Evolutionary conservation across 2,888 invertebrate genomes (phyloP), one percentile per base, ranked within the genome.

Genomic region (Gortyna flavago): DNA sequence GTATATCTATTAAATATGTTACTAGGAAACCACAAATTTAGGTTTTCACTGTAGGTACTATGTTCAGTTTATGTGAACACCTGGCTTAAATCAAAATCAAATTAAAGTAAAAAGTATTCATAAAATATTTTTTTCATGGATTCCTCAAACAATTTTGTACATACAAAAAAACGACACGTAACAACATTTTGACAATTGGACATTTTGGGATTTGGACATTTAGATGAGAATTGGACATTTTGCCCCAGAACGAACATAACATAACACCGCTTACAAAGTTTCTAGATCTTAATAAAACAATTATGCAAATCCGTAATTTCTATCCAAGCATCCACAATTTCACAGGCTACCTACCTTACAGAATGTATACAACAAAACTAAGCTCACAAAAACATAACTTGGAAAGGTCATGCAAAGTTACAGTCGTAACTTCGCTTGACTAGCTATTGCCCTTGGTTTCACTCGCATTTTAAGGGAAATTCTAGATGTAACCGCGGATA

Each of bases 381-480:
- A 57, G 16, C 21, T 38, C 21, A 38, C 71, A 81, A 71, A 77
- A 81, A 77, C 69, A 38, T 62, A 68, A 68, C 48, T 68, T 77
- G 25, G 11, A 44, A 68, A 62, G 71, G 59, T 68, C 68, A 77
- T 21, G 44, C 38, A 38, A 72, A 79, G 48, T 72, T 65, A 48
- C 1, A 29, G 9, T 35, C 13, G 41, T 66, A 51, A 66, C 59
- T 79, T 72, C 8, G n/a, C 32, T 66, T 59, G 41, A 64, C 79
- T 59, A 59, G 8, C 0, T n/a, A 4, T n/a, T 65, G 2, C 2
- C 21, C 16, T 11, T 18, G 29, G 44, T 29, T 77, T 54, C 25
- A n/a, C 29, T 78, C 18, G 29, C 7, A n/a, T 62, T 73, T 4
- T n/a, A 29, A 2, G 13, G 21, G 0, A n/a, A 11, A 1, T 41